Evolutionary conservation across 2,113 vertebrate species (phyloP), one percentile per base, ranked within the genome.

Genomic region (Notarius lentiginosus): DNA sequence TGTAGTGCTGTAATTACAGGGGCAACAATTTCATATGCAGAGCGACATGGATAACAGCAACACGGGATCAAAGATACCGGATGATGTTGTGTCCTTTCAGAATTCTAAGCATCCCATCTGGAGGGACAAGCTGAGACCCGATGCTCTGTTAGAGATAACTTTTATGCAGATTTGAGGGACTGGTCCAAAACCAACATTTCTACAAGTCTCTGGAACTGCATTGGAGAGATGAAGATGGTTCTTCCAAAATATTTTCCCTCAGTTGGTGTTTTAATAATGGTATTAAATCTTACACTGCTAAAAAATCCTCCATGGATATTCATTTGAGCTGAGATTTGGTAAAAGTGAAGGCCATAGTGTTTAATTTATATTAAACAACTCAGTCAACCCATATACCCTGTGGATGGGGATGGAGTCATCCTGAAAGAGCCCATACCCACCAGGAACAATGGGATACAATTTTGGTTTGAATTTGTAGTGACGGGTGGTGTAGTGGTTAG

Each of bases 1-100:
- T 49, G 70, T 77, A 65, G 76, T 72, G 87, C 86, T 63, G 82
- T 83, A 87, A 87, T 77, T 89, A 79, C 61, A 27, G 58, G 5
- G 47, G n/a, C 68, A 18, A 41, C 56, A 56, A 76, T 86, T 88
- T 90, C 82, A 90, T 82, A 88, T 76, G 66, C 66, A 84, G 53
- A 49, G 63, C 30, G 47, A 82, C 81, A 83, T 12, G 58, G 63
- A 49, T 75, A 73, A 83, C 72, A 68, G 58, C 53, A 49, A 18
- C 73, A 70, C 24, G 2, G 24, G 14, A 63, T 20, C 55, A 51
- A 24, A 49, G 60, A 79, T 41, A 34, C 30, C 27, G 17, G 68
- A 72, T 30, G 47, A 60, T 63, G 15, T 73, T 55, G 79, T 66
- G 24, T 63, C 41, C 27, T 58, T 56, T 61, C 18, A 70, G 47